These are phyloP conservation scores for Boulengeromyrus knoepffleri DNA, from an alignment of 2,113 vertebrate genomes.

Conservation along the genomic window DNA sequence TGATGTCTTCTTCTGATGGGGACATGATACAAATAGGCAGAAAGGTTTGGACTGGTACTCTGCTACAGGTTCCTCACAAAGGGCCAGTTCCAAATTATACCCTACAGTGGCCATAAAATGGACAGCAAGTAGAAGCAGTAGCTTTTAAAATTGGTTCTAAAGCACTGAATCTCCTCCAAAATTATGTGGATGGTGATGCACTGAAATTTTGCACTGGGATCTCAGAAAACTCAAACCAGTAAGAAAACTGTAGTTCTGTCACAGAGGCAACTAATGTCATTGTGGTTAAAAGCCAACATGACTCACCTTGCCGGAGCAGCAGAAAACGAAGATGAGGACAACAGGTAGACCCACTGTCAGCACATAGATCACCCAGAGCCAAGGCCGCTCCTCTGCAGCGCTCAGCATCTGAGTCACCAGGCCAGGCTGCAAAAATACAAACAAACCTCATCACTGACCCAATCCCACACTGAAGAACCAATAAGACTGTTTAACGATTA, in stretches of 20 bases:
- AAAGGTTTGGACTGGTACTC: background rate
- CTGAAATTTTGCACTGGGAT: background rate
- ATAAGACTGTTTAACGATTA: background rate
- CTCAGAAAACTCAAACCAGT: background rate
- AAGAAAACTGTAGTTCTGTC: background rate
- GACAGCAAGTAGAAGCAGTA: background rate
- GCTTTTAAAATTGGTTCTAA: background rate
- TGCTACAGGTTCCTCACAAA: background rate
- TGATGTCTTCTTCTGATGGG: slow-evolving; percentile 72
- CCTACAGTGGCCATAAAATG: background rate
- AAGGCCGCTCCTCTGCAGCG: slow-evolving; percentile 88
- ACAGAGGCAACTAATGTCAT: background rate
- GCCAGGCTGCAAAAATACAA: slow-evolving; percentile 66
- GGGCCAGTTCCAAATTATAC: background rate
- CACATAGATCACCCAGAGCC: slow-evolving; percentile 94
- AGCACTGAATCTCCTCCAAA: background rate
- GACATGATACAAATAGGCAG: background rate
- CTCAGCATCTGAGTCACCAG: slow-evolving; percentile 86
- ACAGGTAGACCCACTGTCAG: slow-evolving; percentile 85
- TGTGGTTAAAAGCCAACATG: background rate
- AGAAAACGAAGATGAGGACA: slow-evolving; percentile 88
- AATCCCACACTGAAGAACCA: background rate
- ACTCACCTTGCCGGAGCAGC: slow-evolving; percentile 92
- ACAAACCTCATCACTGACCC: background rate
- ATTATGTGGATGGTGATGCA: background rate